A percentile compares a stretch with the other conserved stretches of the same genome.
phyloP scores from a whole-genome alignment of 2,797 vertebrate species.

The Falco columbarius region DNA sequence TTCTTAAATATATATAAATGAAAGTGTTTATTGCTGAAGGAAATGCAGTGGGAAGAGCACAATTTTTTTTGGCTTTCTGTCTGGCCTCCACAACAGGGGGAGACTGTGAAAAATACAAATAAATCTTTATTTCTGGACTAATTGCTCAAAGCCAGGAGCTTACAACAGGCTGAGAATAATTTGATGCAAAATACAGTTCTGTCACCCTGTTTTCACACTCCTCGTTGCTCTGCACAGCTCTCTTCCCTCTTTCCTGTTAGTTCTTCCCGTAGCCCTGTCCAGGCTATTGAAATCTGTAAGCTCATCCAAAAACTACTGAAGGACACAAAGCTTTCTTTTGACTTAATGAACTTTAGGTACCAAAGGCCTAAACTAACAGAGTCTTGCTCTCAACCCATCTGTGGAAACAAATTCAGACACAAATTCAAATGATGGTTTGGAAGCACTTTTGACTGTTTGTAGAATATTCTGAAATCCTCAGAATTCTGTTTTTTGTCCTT shows the following conservation, averaged over 20 bases:
- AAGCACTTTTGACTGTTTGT: background rate
- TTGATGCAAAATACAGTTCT: conserved; percentile 25
- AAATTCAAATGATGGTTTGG: background rate
- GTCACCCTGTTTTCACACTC: conserved; percentile 5
- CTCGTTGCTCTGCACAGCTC: background rate
- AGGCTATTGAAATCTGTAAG: conserved; percentile 11
- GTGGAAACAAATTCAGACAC: conserved; percentile 27
- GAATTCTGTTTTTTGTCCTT: background rate
- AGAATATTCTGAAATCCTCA: background rate
- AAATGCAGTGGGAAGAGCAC: conserved; percentile 1
- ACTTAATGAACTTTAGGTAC: background rate
- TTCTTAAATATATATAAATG: background rate
- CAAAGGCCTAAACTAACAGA: conserved; percentile 2
- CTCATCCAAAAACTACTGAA: conserved; percentile 26
- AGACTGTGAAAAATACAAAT: conserved; percentile 59
- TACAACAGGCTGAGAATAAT: conserved; percentile 33
- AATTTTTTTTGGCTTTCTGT: conserved; percentile 4
- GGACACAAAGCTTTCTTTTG: conserved; percentile 55
- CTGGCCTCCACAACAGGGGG: conserved; percentile 35
- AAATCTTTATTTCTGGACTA: conserved; percentile 60
- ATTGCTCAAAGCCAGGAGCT: conserved; percentile 31
- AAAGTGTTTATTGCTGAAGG: conserved; percentile 52
- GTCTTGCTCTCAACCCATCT: background rate
- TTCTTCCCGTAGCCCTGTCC: background rate
- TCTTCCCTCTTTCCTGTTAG: background rate